phyloP scores from a whole-genome alignment of 2,888 invertebrate genomes.

The Trichopoda pennipes region DNA sequence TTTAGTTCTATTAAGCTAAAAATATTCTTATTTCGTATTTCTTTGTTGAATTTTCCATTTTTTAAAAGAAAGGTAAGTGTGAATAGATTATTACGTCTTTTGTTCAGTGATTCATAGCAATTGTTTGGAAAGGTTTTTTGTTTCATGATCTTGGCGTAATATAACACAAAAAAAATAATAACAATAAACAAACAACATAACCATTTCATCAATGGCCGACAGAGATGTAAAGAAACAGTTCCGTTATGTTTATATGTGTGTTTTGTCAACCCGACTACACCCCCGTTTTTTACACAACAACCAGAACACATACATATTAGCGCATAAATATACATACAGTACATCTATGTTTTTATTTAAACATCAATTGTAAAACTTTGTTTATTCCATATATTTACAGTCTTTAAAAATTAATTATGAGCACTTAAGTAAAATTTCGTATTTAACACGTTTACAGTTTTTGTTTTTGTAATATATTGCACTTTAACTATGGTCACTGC shows the following conservation, averaged over 20 bases:
- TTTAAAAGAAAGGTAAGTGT: constrained; percentile 30
- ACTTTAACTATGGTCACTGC: too few relatives aligned
- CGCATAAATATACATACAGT: neutral
- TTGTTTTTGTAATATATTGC: too few relatives aligned
- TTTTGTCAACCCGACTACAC: neutral
- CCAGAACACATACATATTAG: neutral
- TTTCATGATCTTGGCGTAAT: constrained; percentile 26
- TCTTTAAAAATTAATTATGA: too few relatives aligned
- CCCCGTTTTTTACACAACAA: neutral
- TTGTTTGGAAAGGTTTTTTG: neutral
- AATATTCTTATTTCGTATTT: neutral
- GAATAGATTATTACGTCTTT: neutral
- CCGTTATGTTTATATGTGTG: neutral
- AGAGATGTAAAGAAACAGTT: constrained; percentile 33
- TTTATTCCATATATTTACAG: too few relatives aligned
- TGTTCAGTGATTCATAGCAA: constrained; percentile 52
- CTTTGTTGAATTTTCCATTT: constrained; percentile 31
- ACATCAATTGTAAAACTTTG: neutral
- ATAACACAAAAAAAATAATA: neutral
- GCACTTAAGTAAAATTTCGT: too few relatives aligned
- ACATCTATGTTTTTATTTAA: neutral
- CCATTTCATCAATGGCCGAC: constrained; percentile 1
- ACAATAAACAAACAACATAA: constrained; percentile 9
- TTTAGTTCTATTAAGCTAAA: constrained; percentile 18
- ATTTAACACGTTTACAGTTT: too few relatives aligned